Conservation (phyloP, 1,140 invertebrate genomes). For the Aphaenogaster ashmeadi region DNA sequence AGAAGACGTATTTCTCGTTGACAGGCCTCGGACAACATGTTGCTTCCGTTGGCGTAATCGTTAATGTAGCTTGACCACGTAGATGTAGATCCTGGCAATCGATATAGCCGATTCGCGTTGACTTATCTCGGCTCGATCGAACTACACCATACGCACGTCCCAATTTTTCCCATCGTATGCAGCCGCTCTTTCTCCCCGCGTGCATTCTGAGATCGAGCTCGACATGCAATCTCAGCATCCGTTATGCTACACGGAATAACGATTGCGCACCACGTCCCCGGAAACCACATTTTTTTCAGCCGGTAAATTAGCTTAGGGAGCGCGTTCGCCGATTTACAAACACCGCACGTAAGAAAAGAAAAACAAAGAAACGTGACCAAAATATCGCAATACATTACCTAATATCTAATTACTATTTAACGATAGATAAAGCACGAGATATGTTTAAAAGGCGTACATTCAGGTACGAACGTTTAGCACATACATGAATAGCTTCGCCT, state of each 20-base stretch:
- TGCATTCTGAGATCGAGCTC: slow-evolving; percentile 26
- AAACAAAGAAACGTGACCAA: background rate
- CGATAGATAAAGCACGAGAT: background rate
- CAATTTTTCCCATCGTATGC: slow-evolving; percentile 24
- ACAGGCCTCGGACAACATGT: slow-evolving; percentile 42
- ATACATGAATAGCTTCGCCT: background rate
- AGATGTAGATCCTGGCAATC: slow-evolving; percentile 35
- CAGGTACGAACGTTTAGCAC: background rate
- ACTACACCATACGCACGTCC: slow-evolving; percentile 51
- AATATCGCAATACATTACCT: background rate
- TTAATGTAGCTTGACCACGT: slow-evolving; percentile 18
- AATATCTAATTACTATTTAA: background rate
- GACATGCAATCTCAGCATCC: slow-evolving; percentile 55
- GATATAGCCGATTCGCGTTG: slow-evolving; percentile 46
- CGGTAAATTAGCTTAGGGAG: background rate
- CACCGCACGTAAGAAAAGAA: background rate
- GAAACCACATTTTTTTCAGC: slow-evolving; percentile 3
- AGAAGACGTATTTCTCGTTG: slow-evolving; percentile 41
- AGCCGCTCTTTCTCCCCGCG: background rate
- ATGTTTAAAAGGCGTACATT: background rate
- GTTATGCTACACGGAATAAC: slow-evolving; percentile 37
- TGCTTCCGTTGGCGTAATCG: slow-evolving; percentile 51
- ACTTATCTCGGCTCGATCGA: slow-evolving; percentile 44
- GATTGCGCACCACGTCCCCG: slow-evolving; percentile 10
- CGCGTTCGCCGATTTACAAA: slow-evolving; percentile 15